Evolutionary conservation across 2,113 vertebrate genomes (phyloP), one percentile per base, ranked within the genome.

Genomic region (Neolamprologus caudopunctatus): DNA sequence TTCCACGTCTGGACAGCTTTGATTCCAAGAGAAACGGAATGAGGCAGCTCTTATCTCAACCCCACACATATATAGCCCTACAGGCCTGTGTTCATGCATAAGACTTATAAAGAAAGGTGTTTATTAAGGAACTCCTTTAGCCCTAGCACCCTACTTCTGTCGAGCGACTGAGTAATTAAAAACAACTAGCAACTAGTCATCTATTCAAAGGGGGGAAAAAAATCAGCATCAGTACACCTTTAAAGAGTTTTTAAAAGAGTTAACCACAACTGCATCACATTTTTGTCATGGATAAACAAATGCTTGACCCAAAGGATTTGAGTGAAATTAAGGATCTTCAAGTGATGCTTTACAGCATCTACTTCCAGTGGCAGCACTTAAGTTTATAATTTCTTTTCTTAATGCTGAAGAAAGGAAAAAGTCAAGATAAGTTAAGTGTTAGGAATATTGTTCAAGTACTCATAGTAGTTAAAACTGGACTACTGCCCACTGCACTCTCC

Each of bases 31-130:
- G 87, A 84, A 87, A 54, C 37, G 81, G 80, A 91, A 93, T 89
- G 87, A 90, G 84, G 71, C 68, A 85, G 88, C 73, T 91, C 92
- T 96, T 94, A 94, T 96, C 94, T 95, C 90, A 55, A 53, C 57
- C 81, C 10, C 14, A 47, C 45, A 78, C 83, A 80, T 87, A 93
- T 90, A 91, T 82, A 94, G 83, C 87, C 91, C 93, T 91, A 87
- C 82, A 87, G 93, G 94, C 91, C 87, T 85, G 85, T 87, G 88
- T 86, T 66, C 54, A 82, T 87, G 40, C 37, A 87, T 68, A 81
- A 83, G 40, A 54, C 85, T 87, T 89, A 78, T 84, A 88, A 54
- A 80, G 78, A 90, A 88, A 93, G 80, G 87, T 89, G 86, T 94
- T 92, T 87, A 92, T 93, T 91, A 87, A 92, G 88, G 78, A 88